phyloP scores from a whole-genome alignment of 2,888 invertebrate species.

The Frankliniella fusca region DNA sequence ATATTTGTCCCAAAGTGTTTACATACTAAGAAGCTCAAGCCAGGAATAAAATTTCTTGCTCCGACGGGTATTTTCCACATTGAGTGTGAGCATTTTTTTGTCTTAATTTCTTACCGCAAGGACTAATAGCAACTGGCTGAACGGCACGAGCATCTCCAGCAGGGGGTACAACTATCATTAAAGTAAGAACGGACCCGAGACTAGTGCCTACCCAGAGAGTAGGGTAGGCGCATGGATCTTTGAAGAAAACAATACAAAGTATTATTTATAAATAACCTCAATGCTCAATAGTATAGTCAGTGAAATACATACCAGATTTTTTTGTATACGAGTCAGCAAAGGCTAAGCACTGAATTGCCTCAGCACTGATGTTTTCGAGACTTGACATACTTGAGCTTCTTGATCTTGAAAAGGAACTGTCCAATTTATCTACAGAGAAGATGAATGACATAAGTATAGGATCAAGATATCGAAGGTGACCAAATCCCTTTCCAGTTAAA shows the following conservation, averaged over 20 bases:
- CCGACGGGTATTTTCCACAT: not conserved
- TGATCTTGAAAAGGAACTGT: constrained; percentile 93
- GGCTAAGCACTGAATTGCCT: constrained; percentile 91
- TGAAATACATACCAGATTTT: constrained; percentile 69
- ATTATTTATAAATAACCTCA: not conserved
- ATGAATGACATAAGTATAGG: too few species aligned
- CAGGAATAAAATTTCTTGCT: too few species aligned
- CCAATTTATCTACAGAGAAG: constrained; percentile 78
- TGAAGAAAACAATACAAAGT: constrained; percentile 37
- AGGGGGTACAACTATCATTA: constrained; percentile 75
- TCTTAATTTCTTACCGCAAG: constrained; percentile 63
- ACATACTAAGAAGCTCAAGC: too few species aligned
- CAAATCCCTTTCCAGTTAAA: too few species aligned
- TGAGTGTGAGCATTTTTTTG: not conserved
- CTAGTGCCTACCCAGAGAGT: constrained; percentile 98
- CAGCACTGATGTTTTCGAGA: constrained; percentile 92
- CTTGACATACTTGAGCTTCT: constrained; percentile 97
- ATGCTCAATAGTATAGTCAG: not conserved
- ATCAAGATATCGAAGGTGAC: too few species aligned
- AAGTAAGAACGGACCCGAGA: constrained; percentile 90
- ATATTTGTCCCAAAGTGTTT: not conserved
- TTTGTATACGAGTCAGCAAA: constrained; percentile 94
- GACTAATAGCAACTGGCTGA: constrained; percentile 82
- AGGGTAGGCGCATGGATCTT: constrained; percentile 82
- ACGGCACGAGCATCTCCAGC: constrained; percentile 74